Evolutionary conservation across 1,140 invertebrate species (phyloP).

Genomic region (Drosophila neocordata): DNA sequence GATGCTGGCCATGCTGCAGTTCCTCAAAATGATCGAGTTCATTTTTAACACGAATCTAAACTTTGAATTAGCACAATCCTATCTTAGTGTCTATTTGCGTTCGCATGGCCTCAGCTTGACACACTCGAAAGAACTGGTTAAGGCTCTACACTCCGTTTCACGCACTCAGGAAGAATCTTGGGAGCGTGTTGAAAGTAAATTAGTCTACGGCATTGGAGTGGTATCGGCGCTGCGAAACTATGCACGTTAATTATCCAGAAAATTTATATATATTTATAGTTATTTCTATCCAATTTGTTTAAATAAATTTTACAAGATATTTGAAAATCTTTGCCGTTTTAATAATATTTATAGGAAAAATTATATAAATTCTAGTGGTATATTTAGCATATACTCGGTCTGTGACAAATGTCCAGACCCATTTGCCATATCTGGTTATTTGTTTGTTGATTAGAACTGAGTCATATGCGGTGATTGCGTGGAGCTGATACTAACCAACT

Average conservation of each 20-base stretch:
- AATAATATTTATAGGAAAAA: not conserved
- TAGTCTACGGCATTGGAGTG: constrained; percentile 91
- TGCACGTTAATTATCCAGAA: constrained; percentile 49
- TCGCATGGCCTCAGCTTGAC: constrained; percentile 88
- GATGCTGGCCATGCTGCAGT: constrained; percentile 88
- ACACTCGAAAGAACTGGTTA: constrained; percentile 84
- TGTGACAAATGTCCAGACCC: not conserved
- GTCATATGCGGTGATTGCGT: not conserved
- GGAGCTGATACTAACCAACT: not conserved
- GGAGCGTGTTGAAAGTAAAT: constrained; percentile 87
- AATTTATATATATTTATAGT: constrained; percentile 27
- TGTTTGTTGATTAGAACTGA: not conserved
- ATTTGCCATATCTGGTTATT: not conserved
- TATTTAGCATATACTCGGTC: not conserved
- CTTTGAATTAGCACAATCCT: constrained; percentile 96
- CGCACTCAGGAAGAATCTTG: constrained; percentile 86
- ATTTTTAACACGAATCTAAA: constrained; percentile 90
- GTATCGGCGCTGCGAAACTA: constrained; percentile 88
- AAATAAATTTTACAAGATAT: constrained; percentile 57
- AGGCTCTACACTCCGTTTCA: constrained; percentile 85
- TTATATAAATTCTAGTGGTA: no score
- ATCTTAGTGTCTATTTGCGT: constrained; percentile 96
- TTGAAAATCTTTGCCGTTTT: constrained; percentile 8
- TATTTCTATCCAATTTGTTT: constrained; percentile 36
- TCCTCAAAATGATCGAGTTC: constrained; percentile 89